Conservation (phyloP, 2,797 vertebrate species). For the Chelmon rostratus region DNA sequence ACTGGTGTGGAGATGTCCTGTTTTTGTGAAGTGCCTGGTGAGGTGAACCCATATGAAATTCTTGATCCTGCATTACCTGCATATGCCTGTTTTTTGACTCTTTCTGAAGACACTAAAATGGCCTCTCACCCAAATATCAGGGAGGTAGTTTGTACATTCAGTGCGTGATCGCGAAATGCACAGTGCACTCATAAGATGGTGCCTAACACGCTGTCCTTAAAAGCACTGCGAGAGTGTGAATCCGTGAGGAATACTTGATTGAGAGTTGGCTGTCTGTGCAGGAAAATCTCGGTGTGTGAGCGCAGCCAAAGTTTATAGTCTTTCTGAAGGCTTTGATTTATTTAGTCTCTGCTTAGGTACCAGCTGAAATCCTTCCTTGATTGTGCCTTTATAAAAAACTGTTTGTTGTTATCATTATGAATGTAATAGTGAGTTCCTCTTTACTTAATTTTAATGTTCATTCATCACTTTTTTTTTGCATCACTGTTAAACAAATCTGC, state of each 20-base stretch:
- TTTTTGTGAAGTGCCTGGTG: neutral
- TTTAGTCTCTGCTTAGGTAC: slow-evolving; percentile 45
- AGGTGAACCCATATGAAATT: neutral
- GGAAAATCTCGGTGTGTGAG: slow-evolving; percentile 1
- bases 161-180: slow-evolving; percentile 5
- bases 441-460: slow-evolving; percentile 12
- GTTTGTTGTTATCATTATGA: slow-evolving; percentile 15
- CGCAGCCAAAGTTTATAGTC: slow-evolving; percentile 20
- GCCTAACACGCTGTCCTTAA: slow-evolving; percentile 18
- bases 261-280: slow-evolving; percentile 10
- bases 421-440: slow-evolving; percentile 26
- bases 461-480: slow-evolving; percentile 19
- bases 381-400: neutral
- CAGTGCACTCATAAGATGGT: neutral
- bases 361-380: slow-evolving; percentile 23
- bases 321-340: slow-evolving; percentile 4
- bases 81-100: neutral
- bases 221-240: slow-evolving; percentile 15
- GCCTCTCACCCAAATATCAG: neutral
- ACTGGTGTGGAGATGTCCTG: neutral
- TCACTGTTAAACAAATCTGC: slow-evolving; percentile 23
- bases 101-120: slow-evolving; percentile 3
- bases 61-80: neutral
- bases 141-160: neutral
- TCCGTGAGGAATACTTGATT: slow-evolving; percentile 26